Evolutionary conservation across 2,113 vertebrate genomes (phyloP), one percentile per base, ranked within the genome.

Genomic region (Pseudorectes ferrugineus): DNA sequence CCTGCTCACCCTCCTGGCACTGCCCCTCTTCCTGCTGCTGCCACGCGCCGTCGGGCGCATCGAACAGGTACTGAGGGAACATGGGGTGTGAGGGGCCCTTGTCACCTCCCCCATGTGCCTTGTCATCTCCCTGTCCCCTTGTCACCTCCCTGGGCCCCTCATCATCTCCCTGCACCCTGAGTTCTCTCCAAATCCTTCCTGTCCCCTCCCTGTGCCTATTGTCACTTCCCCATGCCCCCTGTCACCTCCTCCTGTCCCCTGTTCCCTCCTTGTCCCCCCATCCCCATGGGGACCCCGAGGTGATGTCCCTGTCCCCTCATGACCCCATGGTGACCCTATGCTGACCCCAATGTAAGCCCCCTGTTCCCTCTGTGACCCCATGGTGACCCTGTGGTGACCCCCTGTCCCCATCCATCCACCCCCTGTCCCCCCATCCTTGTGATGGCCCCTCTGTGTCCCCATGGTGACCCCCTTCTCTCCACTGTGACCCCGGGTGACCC

Each of bases 11-110:
- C 5, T 79, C 5, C 31, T 72, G 66, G 9, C 24, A 1, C 75
- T 88, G 58, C 85, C 75, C 17, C 5, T 55, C 11, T 10, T 63
- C 3, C 7, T 57, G 75, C 17, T 71, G 49, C 49, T 63, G 31
- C 66, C 85, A 2, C 57, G 3, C 1, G 2, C 8, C 1, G 9
- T 63, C 0, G 42, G 29, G 3, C 1, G 7, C 29, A 20, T 42
- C 14, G 3, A 63, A 15, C 23, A 61, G 84, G 84, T 86, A 61
- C 73, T 10, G 28, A 22, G 31, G 21, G 35, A 12, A 35, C 24
- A 11, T 3, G 12, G 40, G 28, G 12, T 35, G 20, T 51, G 20
- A 15, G 31, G 13, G 55, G 8, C 28, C 9, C 18, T 38, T 46
- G 70, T 55, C 49, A 57, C 28, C 33, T 84, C 31, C 13, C 13